Evolutionary conservation across 1,140 invertebrate genomes (phyloP).

Genomic region (Procambarus virginalis): DNA sequence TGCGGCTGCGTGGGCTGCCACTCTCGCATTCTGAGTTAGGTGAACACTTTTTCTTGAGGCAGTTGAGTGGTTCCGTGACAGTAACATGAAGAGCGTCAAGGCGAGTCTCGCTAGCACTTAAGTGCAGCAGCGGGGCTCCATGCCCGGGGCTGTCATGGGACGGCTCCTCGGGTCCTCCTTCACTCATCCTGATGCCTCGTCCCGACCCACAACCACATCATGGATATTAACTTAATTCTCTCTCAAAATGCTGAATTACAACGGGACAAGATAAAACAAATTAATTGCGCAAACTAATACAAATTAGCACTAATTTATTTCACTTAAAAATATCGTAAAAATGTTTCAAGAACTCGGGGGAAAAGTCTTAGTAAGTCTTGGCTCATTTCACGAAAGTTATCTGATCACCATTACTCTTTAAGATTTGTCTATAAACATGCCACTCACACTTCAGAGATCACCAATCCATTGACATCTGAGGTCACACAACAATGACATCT

Average conservation of each 20-base stretch:
- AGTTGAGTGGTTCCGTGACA: conserved; percentile 37
- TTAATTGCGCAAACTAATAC: not conserved
- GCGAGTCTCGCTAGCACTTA: not conserved
- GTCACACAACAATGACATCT: too few species aligned
- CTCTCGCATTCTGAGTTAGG: not conserved
- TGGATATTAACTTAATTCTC: not conserved
- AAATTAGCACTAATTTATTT: not conserved
- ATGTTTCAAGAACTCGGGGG: too few species aligned
- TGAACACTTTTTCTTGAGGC: conserved; percentile 35
- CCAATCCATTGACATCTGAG: too few species aligned
- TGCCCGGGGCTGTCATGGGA: not conserved
- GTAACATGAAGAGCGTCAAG: conserved; percentile 40
- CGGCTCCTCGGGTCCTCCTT: not conserved
- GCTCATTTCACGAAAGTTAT: too few species aligned
- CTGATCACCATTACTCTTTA: too few species aligned
- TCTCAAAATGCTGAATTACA: not conserved
- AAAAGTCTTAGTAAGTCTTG: too few species aligned
- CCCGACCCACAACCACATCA: not conserved
- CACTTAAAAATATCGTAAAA: too few species aligned
- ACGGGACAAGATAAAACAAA: not conserved
- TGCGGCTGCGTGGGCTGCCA: not conserved
- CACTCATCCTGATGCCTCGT: conserved; percentile 26
- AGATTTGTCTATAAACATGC: too few species aligned
- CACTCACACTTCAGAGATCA: too few species aligned
- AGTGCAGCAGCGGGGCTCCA: not conserved